phyloP scores from a whole-genome alignment of 2,888 invertebrate species.

The Pocota personata region DNA sequence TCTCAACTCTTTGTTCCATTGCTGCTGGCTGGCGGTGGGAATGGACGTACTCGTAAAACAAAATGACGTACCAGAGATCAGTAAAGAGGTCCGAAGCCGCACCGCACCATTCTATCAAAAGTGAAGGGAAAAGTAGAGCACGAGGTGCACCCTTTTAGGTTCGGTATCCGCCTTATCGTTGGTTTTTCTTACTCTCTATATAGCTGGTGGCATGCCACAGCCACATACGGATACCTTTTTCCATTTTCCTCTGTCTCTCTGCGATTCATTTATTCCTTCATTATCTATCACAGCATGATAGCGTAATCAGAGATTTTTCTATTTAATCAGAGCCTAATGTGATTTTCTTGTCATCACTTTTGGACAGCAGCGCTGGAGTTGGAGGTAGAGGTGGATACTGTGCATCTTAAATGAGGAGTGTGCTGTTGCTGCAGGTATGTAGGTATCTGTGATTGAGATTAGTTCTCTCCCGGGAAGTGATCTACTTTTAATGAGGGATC shows the following conservation, averaged over 20 bases:
- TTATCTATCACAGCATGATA: slow-evolving; percentile 73
- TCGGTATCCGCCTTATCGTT: slow-evolving; percentile 49
- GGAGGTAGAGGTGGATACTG: not conserved
- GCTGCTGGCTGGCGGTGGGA: too few relatives aligned
- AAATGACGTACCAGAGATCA: not conserved
- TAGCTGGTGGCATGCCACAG: not conserved
- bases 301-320: slow-evolving; percentile 63
- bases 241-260: slow-evolving; percentile 1
- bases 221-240: too few relatives aligned
- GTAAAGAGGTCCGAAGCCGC: slow-evolving; percentile 15
- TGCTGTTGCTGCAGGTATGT: slow-evolving; percentile 28
- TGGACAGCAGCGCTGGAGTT: slow-evolving; percentile 32
- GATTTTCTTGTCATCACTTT: slow-evolving; percentile 72
- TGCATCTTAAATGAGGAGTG: slow-evolving; percentile 12
- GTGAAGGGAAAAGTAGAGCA: slow-evolving; percentile 69
- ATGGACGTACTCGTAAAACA: slow-evolving; percentile 16
- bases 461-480: slow-evolving; percentile 56
- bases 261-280: slow-evolving; percentile 56
- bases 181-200: slow-evolving; percentile 12
- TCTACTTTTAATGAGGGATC: slow-evolving; percentile 69
- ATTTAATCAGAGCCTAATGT: slow-evolving; percentile 72
- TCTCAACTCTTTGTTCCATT: slow-evolving; percentile 47
- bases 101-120: slow-evolving; percentile 20
- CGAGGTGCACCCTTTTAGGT: slow-evolving; percentile 67
- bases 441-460: slow-evolving; percentile 46